Base-by-base conservation (phyloP, 2,113 vertebrate genomes). In the Upupa epops region DNA sequence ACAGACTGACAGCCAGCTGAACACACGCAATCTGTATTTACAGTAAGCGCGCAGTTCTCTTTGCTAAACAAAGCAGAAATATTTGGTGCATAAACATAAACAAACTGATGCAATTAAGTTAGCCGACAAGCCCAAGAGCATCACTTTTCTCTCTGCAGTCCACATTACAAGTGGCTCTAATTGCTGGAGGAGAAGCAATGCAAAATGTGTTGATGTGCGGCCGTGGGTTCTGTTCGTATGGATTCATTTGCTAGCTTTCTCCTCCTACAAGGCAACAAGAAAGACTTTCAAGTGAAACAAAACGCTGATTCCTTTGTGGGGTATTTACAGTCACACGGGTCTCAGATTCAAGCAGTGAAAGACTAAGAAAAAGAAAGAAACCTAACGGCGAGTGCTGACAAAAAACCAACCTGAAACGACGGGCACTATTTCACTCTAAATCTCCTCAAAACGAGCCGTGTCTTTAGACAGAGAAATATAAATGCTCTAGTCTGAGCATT, bases 51-150 rank as follows among this genome's bases (percentile, higher is more conserved):
- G 32, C 1, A 61, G 61, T 26, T 81, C 54, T 69, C 16, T 7
- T 13, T 58, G 54, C 61, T 82, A 78, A 70, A 76, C 34, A 82
- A 80, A 73, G 29, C n/a, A 87, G 51, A 83, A 85, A 45, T 32
- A 49, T 31, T 86, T 86, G 11, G 3, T 28, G 40, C 90, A 66
- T n/a, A 89, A 73, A 73, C 59, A 73, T 32, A 90, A 93, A 94
- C 78, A 94, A 76, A 85, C 17, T 13, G 42, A 58, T 82, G 34
- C 24, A 90, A 84, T 87, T 52, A 80, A 88, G 49, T 77, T 91
- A 76, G 20, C 75, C 15, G n/a, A 56, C 32, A 92, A 89, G 86
- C 37, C 80, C 29, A 34, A 80, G 66, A 80, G 74, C 63, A 86
- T 93, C 66, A 68, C 48, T 77, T 87, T 89, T 24, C 65, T 87